Evolutionary conservation across 1,140 invertebrate genomes (phyloP).

Genomic region (Apis laboriosa): DNA sequence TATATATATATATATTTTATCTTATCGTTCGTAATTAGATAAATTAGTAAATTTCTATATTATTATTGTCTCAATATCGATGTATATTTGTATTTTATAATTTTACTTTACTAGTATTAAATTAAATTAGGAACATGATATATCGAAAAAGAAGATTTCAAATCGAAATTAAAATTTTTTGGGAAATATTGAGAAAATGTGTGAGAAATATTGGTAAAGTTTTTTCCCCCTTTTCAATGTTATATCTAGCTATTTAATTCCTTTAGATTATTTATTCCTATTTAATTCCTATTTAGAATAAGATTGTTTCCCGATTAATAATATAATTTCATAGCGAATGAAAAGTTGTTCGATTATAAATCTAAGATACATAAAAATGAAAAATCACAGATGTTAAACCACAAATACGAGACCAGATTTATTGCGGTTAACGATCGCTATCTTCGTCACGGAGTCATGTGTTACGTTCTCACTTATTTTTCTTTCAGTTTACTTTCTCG

Average conservation of each 20-base stretch:
- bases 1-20: constrained; percentile 11
- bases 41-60: constrained; percentile 6
- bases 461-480: too few relatives aligned
- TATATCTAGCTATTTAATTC: not conserved
- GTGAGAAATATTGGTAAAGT: too few relatives aligned
- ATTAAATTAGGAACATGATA: not conserved
- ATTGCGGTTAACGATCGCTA: constrained; percentile 31
- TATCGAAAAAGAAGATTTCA: not conserved
- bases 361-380: not conserved
- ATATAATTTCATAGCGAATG: too few relatives aligned
- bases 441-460: not conserved
- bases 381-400: constrained; percentile 31
- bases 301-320: too few relatives aligned
- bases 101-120: constrained; percentile 34
- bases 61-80: constrained; percentile 29
- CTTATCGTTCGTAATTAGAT: constrained; percentile 23
- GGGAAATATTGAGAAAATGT: too few relatives aligned
- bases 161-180: not conserved
- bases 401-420: constrained; percentile 46
- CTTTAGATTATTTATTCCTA: too few relatives aligned
- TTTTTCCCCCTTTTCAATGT: too few relatives aligned
- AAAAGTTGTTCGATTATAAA: not conserved
- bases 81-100: not conserved
- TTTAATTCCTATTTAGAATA: too few relatives aligned
- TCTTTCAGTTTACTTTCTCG: not conserved